Evolutionary conservation across 2,797 vertebrate species (phyloP).

Genomic region (Ambastaia sidthimunki): DNA sequence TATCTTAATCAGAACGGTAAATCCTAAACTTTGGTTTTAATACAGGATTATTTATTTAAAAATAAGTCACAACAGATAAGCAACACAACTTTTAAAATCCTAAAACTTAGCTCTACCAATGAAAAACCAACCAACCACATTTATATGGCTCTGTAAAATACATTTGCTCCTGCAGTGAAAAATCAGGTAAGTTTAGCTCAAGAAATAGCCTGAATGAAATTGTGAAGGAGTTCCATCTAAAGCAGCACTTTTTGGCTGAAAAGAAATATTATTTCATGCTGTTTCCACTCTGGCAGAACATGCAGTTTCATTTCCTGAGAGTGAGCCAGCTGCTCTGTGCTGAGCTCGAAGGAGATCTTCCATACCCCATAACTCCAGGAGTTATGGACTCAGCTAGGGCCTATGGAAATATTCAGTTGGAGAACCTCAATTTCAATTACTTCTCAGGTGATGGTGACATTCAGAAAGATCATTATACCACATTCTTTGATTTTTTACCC

Average conservation of each 20-base stretch:
- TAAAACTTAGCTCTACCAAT: neutral
- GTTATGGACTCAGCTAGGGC: constrained; percentile 36
- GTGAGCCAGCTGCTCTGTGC: constrained; percentile 47
- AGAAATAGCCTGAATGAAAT: constrained; percentile 1
- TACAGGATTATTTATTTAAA: no score
- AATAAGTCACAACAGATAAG: no score
- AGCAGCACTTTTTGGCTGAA: constrained; percentile 36
- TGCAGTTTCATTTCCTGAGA: constrained; percentile 52
- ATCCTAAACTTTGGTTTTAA: no score
- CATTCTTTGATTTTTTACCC: constrained; percentile 39
- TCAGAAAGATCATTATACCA: constrained; percentile 9
- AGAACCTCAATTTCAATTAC: constrained; percentile 55
- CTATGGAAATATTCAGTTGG: constrained; percentile 22
- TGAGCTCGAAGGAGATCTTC: constrained; percentile 44
- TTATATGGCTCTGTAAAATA: constrained; percentile 8
- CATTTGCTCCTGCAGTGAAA: neutral
- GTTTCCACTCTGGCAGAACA: constrained; percentile 50
- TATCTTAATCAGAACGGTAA: no score
- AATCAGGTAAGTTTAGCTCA: neutral
- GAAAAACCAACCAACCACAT: neutral
- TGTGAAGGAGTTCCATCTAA: constrained; percentile 11
- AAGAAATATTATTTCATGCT: constrained; percentile 14
- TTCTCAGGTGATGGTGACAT: constrained; percentile 15
- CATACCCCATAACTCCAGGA: constrained; percentile 29
- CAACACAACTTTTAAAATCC: neutral